Conservation (phyloP, 2,797 vertebrate species). For the Remorina albescens region DNA sequence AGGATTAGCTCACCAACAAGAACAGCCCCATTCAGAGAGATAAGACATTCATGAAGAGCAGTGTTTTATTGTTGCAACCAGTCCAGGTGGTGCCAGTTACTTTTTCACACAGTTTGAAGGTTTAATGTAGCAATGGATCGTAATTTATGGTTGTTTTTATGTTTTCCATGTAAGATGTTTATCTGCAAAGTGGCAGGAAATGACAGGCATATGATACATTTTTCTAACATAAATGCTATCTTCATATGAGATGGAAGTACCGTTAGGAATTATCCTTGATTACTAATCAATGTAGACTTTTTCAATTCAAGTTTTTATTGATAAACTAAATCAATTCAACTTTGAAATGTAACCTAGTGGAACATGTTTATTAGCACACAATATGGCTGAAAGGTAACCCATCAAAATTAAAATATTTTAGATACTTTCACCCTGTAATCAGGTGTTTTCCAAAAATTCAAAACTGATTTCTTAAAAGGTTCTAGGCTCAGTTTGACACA, state of each 20-base stretch:
- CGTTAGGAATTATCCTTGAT: not conserved
- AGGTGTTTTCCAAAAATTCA: too few relatives aligned
- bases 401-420: too few relatives aligned
- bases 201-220: not conserved
- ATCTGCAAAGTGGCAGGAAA: slow-evolving; percentile 24
- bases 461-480: not conserved
- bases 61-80: slow-evolving; percentile 30
- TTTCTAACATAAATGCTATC: not conserved
- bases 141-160: slow-evolving; percentile 43
- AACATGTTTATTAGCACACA: too few relatives aligned
- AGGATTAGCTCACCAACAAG: slow-evolving; percentile 13
- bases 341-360: not conserved
- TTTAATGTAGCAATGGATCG: slow-evolving; percentile 36
- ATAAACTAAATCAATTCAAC: not conserved
- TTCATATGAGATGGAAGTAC: not conserved
- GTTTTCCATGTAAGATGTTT: slow-evolving; percentile 25
- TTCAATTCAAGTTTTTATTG: not conserved
- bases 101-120: slow-evolving; percentile 25
- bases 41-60: slow-evolving; percentile 36
- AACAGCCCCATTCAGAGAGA: not conserved
- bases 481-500: not conserved
- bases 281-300: not conserved
- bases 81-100: slow-evolving; percentile 46
- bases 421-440: too few relatives aligned
- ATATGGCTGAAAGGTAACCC: not conserved